Evolutionary conservation across 2,888 invertebrate species (phyloP), one percentile per base, ranked within the genome.

Genomic region (Spisula solida): DNA sequence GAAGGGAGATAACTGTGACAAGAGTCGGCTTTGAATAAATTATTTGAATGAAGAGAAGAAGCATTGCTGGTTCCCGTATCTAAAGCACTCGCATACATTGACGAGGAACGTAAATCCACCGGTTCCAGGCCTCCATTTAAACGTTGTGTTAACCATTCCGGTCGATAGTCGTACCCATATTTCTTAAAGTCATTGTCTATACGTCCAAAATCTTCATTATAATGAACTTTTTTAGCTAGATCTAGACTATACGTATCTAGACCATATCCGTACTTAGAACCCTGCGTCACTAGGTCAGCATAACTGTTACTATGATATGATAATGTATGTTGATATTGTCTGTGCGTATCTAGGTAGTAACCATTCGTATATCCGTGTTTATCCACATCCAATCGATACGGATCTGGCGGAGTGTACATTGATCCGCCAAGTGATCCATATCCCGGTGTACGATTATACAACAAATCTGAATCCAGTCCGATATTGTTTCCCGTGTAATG

Each of bases 291-390:
- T 55, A 96, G 90, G 86, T 96, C 96, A n/a, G 96, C 91, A 87
- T 96, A 96, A 55, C 95, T 94, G 87, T 95, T 96, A 82, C 95
- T 94, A 84, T 94, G 94, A 91, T 96, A 96, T 51, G 95, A 94
- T 79, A 96, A 92, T 10, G 95, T 93, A 86, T 95, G 95, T 85
- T 96, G 96, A 91, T 96, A 96, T 88, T 96, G 96, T 89, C 96
- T 93, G 70, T 92, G 92, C 8, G 92, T 90, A 83, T 96, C 96
- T 25, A 96, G 90, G 89, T 96, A 96, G 90, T 96, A 96, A 34
- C 96, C 96, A 88, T 95, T 95, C 31, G 95, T 92, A 85, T 95
- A 95, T 48, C 94, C 90, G 89, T 96, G 95, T 93, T 96, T 95
- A 20, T 95, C 95, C 25, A 94, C 90, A 41, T 95, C 95, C 16